These are phyloP conservation scores for Panagrolaimus sp. DNA, from an alignment of 1,140 invertebrate species.

Conservation along the genomic window DNA sequence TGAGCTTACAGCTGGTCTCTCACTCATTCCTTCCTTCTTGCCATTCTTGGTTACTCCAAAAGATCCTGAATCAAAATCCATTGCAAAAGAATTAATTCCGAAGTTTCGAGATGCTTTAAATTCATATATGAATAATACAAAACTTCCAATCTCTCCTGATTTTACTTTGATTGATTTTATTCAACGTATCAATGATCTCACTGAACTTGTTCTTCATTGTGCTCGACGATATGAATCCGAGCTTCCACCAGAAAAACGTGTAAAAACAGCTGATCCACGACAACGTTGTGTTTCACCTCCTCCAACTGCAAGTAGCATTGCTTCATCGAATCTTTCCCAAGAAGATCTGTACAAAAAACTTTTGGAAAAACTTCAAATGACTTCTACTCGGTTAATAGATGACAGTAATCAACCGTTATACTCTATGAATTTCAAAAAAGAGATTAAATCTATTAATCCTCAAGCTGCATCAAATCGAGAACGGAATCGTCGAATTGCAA, in stretches of 20 bases:
- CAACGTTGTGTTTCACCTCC: neutral
- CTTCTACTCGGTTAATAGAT: constrained; percentile 40
- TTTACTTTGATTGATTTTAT: constrained; percentile 55
- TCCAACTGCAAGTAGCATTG: neutral
- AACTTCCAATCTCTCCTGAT: constrained; percentile 50
- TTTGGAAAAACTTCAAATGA: constrained; percentile 20
- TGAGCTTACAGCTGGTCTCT: constrained; percentile 46
- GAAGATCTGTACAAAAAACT: constrained; percentile 13
- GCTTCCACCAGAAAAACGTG: constrained; percentile 47
- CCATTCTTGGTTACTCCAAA: constrained; percentile 47
- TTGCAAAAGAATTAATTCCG: constrained; percentile 55
- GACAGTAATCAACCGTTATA: constrained; percentile 52
- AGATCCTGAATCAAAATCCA: constrained; percentile 45
- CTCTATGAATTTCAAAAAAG: constrained; percentile 56
- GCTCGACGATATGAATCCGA: constrained; percentile 45
- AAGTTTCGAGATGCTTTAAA: constrained; percentile 50
- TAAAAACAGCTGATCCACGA: constrained; percentile 42
- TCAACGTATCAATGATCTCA: constrained; percentile 42
- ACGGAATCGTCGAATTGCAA: constrained; percentile 82
- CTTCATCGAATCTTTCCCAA: constrained; percentile 1
- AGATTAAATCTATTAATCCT: constrained; percentile 57
- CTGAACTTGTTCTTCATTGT: constrained; percentile 47
- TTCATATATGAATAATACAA: constrained; percentile 39
- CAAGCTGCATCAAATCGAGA: constrained; percentile 61
- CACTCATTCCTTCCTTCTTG: constrained; percentile 44